Evolutionary conservation across 2,113 vertebrate species (phyloP), one percentile per base, ranked within the genome.

Genomic region (Scalopus aquaticus): DNA sequence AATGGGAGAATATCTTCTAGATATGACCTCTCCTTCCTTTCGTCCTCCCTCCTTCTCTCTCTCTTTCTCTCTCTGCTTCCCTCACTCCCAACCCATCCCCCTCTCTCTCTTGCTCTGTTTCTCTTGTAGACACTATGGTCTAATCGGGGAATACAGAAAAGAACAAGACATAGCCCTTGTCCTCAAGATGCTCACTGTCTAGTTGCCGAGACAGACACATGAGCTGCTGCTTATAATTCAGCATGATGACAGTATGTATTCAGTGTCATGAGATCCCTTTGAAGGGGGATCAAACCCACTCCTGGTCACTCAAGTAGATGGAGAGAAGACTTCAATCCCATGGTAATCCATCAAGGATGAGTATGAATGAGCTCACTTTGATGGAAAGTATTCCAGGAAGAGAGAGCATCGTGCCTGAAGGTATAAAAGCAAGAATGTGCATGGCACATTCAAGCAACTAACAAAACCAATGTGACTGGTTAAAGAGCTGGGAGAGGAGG

Each of bases 361-460:
- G 28, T 92, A 60, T 6, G 24, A 42, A 65, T 94, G 88, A 62
- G 10, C 7, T 65, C 46, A 76, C 28, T 85, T 92, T 90, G 49
- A 24, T 74, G 28, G 5, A 83, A 83, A 6, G 1, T 54, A 76
- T 74, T 91, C 26, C 28, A 30, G n/a, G 69, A 78, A 44, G 30
- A 60, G 5, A 49, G 12, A 80, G 76, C 6, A 85, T 65, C 8
- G 56, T 65, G 15, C 35, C 64, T 42, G 35, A 73, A 88, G 10
- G 54, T n/a, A 58, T 76, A 56, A 88, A 95, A 56, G 28, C 6
- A 54, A 84, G 30, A 76, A 87, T 46, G 15, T 58, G 4, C 13
- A 58, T 49, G 70, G 20, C 17, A 64, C 37, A 78, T 81, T 94
- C 8, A 77, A 91, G 22, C 37, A 87, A 46, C 16, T 79, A 67